Percentiles rank a stretch among this genome's conserved stretches.
Conservation (phyloP, 2,797 vertebrate genomes). For the Falco biarmicus region DNA sequence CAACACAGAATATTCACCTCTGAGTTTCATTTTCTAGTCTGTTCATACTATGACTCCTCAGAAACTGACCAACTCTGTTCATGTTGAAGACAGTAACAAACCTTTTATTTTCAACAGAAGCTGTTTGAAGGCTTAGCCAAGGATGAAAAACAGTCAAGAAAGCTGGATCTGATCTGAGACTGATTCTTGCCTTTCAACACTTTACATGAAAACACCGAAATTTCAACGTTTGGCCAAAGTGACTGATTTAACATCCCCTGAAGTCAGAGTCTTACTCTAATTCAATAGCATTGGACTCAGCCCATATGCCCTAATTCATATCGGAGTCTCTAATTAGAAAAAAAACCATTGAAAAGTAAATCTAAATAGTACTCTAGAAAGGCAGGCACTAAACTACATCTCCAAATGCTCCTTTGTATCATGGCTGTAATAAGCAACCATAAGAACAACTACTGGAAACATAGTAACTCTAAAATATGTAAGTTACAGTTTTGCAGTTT, state of each 20-base stretch:
- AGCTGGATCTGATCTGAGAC: background rate
- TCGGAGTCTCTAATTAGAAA: background rate
- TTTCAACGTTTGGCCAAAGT: background rate
- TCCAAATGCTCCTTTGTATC: background rate
- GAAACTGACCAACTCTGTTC: background rate
- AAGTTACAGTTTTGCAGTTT: background rate
- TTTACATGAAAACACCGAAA: background rate
- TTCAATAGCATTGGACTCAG: background rate
- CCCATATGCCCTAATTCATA: background rate
- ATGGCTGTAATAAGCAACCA: background rate
- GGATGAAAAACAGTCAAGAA: background rate
- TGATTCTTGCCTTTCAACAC: slow-evolving; percentile 16
- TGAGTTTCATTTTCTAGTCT: slow-evolving; percentile 2
- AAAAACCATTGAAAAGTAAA: background rate
- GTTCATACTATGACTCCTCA: background rate
- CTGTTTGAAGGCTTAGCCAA: background rate
- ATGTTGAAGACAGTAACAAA: background rate
- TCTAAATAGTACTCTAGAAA: background rate
- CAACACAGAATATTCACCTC: background rate
- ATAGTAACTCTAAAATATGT: background rate
- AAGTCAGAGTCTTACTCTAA: background rate
- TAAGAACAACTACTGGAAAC: background rate
- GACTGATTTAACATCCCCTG: background rate
- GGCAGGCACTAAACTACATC: background rate
- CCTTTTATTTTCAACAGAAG: background rate